Base-by-base conservation (phyloP, 2,888 invertebrate species). In the Chironomus tentans region DNA sequence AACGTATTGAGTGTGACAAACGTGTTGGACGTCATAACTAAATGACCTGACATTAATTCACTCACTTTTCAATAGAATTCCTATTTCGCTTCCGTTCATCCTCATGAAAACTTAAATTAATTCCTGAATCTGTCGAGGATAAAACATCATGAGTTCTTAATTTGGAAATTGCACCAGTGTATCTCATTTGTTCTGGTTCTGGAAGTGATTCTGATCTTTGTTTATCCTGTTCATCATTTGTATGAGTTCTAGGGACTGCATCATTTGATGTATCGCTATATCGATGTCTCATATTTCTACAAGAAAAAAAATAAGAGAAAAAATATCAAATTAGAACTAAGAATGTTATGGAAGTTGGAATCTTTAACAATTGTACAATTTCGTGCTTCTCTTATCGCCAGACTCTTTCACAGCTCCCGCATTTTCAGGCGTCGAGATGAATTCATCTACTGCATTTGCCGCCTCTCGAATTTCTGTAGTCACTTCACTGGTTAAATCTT, bases 401-500 rank as follows among this genome's bases (percentile, higher is more conserved):
- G 62, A 62, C 62, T 77, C 69, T 72, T 78, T 10, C 18, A 68
- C 15, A 22, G 68, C 75, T 22, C 12, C 68, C 38, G 50, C 68
- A 61, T 73, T 77, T 72, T 87, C 87, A 2, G 87, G 87, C 10
- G 87, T 87, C 2, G 38, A 7, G 76, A 87, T 87, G 83, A 90
- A 87, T 80, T 88, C 91, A 79, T 92, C 91, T 2, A 92, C 92
- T 68, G 91, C 90, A 81, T 86, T 90, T 0, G 90, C 90, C 83
- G 90, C 89, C 81, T 90, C 91, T 70, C 91, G 86, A 78, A 91
- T 91, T 82, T 92, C 92, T 4, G 90, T 90, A 81, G 91, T 92
- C 21, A 92, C 90, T 84, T 92, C 91, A 73, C 90, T 91, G 7
- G 91, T 91, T 89, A 92, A 91, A 81, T 91, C 90, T 80, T 88